Evolutionary conservation across 2,888 invertebrate species (phyloP), one percentile per base, ranked within the genome.

Genomic region (Oscheius sp.): DNA sequence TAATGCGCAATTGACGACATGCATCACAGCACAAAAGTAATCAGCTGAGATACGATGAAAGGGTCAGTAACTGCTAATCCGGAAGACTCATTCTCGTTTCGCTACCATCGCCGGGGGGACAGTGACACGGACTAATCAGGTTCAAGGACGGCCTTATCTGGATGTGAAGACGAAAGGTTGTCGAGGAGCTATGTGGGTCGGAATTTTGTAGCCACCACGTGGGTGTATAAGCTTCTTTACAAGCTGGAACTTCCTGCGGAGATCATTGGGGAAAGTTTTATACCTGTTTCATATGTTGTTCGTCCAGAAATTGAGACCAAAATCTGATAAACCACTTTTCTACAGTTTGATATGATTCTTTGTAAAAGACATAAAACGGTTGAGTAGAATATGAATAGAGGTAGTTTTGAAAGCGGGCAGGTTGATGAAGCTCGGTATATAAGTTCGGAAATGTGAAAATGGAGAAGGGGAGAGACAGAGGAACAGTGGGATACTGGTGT

Each of bases 81-180:
- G 48, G 35, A 63, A 63, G 63, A 37, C 63, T 42, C 63, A 47
- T 48, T 63, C 63, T n/a, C 42, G 53, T 51, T 51, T 11, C 32
- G 50, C 66, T 66, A 53, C 51, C 50, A 50, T 48, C 51, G 50
- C 29, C 66, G 48, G 66, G 11, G 66, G 48, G 42, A 66, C 35
- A 53, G 51, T 7, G 51, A 48, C 66, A 33, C 66, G 66, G 66
- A 51, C 66, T 50, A 66, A 66, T 66, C 66, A 66, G 66, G 66
- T 66, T 66, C 66, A 66, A 66, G 66, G 66, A 66, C 66, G 66
- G 48, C 66, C 51, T 66, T 66, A 66, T 66, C 66, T 48, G 63
- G 66, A 48, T 66, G 66, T 50, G 66, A 51, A 53, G 66, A 66
- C 47, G 63, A 33, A 21, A 29, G 33, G 58, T 33, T 33, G 58